Conservation (phyloP, 2,888 invertebrate species). For the Cataglyphis albicans region DNA sequence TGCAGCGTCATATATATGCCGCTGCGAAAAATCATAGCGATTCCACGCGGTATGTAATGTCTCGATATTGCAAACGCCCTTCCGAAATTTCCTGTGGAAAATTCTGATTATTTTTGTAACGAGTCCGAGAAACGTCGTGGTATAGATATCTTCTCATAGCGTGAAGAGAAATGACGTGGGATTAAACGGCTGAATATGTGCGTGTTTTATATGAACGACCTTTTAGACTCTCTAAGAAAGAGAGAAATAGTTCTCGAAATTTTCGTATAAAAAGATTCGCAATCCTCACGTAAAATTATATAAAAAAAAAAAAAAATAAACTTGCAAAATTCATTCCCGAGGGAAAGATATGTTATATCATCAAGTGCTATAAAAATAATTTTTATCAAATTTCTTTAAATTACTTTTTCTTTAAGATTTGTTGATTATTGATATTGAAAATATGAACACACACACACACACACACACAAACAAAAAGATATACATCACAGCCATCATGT, state of each 20-base stretch:
- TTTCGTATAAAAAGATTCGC: neutral
- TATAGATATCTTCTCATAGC: conserved; percentile 21
- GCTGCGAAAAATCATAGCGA: conserved; percentile 22
- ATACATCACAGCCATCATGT: neutral
- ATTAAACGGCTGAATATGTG: neutral
- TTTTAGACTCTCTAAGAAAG: conserved; percentile 12
- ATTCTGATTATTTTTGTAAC: conserved; percentile 51
- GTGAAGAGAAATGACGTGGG: neutral
- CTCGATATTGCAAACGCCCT: neutral
- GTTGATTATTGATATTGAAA: neutral
- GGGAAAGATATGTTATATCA: neutral
- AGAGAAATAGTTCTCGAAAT: neutral
- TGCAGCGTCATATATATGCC: neutral
- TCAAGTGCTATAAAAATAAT: neutral
- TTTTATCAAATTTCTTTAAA: neutral
- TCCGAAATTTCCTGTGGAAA: neutral
- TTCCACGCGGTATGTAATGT: neutral
- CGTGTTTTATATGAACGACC: neutral
- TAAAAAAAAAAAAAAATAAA: neutral
- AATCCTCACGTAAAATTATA: neutral
- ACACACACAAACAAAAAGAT: conserved; percentile 5
- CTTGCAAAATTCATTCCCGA: neutral
- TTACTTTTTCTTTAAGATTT: neutral
- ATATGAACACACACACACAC: neutral
- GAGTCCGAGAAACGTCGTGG: conserved; percentile 32